Evolutionary conservation across 2,113 vertebrate species (phyloP), one percentile per base, ranked within the genome.

Genomic region (Sinocyclocheilus maitianheensis): DNA sequence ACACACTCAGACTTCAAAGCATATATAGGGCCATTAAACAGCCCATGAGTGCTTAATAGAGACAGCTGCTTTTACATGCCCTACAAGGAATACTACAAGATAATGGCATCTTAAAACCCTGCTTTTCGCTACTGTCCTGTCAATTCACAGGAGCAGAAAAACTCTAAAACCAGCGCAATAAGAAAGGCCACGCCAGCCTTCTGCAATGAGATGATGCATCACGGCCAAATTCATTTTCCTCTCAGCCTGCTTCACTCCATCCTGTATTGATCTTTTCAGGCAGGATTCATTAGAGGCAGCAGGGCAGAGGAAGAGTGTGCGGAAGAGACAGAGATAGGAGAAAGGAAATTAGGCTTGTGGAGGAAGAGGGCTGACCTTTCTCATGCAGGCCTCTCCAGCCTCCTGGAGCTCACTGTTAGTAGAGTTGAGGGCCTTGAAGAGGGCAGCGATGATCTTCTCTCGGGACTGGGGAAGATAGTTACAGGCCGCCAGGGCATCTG

Each of bases 401-500:
- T 99, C 98, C 93, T 99, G 98, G 81, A 99, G 96, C 81, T 99
- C 98, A 3, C 97, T 98, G 92, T 99, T 99, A 84, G 97, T 99
- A 69, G 97, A 99, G 91, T 99, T 99, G 34, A 99, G 96, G 18
- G 98, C 98, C 92, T 99, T 99, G 92, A 99, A 99, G 86, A 99
- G 95, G 0, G 98, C 98, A 9, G 98, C 98, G 13, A 99, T 99
- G 89, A 99, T 99, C 93, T 99, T 99, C 93, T 99, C 98, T 90
- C 98, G 96, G 3, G 98, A 99, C 94, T 98, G 97, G 48, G 98
- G 98, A 85, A 99, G 94, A 91, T 99, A 99, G 95, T 99, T 99
- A 92, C 98, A 99, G 85, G 98, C 98, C 67, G 98, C 98, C 48
- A 99, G 91, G 11, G 97, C 97, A 94, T 98, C 98, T 99, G 92